These are phyloP conservation scores for Megaptera novaeangliae DNA, from an alignment of 2,113 vertebrate genomes.

Conservation along the genomic window DNA sequence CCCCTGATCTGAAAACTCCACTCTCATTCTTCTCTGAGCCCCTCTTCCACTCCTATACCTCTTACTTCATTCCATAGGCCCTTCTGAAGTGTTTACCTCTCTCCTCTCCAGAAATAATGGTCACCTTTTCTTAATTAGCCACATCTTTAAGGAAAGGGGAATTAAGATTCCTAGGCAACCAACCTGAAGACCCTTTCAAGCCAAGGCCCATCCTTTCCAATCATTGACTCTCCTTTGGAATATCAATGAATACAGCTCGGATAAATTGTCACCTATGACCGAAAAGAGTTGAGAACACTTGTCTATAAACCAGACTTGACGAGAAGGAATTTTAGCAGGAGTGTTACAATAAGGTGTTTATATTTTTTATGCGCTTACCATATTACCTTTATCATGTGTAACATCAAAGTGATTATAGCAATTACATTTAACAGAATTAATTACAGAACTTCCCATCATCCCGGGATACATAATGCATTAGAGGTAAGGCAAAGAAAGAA, in stretches of 20 bases:
- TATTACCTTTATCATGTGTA: constrained; percentile 88
- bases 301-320: neutral
- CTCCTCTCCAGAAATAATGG: constrained; percentile 45
- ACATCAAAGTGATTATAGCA: constrained; percentile 88
- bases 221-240: constrained; percentile 61
- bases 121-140: constrained; percentile 72
- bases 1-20: neutral
- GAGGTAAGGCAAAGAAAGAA: constrained; percentile 82
- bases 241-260: constrained; percentile 36
- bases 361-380: constrained; percentile 83
- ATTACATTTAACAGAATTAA: constrained; percentile 89
- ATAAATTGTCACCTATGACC: constrained; percentile 37
- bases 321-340: constrained; percentile 61
- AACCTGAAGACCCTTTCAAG: constrained; percentile 55
- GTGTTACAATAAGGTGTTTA: constrained; percentile 83
- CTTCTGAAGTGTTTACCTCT: neutral
- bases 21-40: neutral
- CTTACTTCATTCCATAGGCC: neutral
- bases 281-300: neutral
- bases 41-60: neutral
- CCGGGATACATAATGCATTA: constrained; percentile 85
- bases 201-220: constrained; percentile 63
- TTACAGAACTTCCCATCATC: constrained; percentile 85
- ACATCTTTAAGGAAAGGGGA: constrained; percentile 58
- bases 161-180: neutral